Base-by-base conservation (phyloP, 2,797 vertebrate genomes). In the Meriones psammophilus region DNA sequence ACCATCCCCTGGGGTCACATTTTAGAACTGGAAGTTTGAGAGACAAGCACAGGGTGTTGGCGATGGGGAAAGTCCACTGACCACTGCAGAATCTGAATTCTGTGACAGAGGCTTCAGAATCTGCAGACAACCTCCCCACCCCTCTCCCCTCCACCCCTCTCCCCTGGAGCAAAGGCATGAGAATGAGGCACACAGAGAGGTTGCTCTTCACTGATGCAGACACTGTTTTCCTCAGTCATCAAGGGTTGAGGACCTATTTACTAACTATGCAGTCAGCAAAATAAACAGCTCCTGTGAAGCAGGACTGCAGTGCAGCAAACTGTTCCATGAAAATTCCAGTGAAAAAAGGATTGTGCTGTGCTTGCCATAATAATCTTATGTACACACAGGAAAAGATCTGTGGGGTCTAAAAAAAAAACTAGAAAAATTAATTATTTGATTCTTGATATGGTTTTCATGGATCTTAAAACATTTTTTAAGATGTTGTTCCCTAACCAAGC, bases 391-490 rank as follows among this genome's bases (percentile, higher is more conserved):
- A 95, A 60, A 89, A n/a, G 28, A 92, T 68, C 4, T 22, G 13
- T 22, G 79, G 58, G 7, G 18, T 42, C 77, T 54, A 26, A 2
- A 33, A 20, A 92, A 20, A 80, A 78, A 92, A 92, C 39, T 56
- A 12, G 26, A 33, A 86, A 77, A 78, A 78, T 1, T n/a, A 14
- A 80, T 62, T 39, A 78, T 46, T 2, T 12, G 73, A 91, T 81
- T 93, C 56, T 56, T 56, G 42, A 39, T 71, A n/a, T 1, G 1
- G 36, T 94, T 96, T 96, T 92, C 54, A 88, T 88, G 64, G 14
- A 39, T 80, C 46, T 42, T 56, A 94, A 89, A 90, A 50, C 9
- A 77, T 15, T 85, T 88, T 88, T 94, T 88, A 64, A 93, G 9
- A 79, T 46, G 76, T 68, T 91, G 88, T 92, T 93, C 93, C 76